Evolutionary conservation across 2,797 vertebrate genomes (phyloP), one percentile per base, ranked within the genome.

Genomic region (Nyctibius grandis): DNA sequence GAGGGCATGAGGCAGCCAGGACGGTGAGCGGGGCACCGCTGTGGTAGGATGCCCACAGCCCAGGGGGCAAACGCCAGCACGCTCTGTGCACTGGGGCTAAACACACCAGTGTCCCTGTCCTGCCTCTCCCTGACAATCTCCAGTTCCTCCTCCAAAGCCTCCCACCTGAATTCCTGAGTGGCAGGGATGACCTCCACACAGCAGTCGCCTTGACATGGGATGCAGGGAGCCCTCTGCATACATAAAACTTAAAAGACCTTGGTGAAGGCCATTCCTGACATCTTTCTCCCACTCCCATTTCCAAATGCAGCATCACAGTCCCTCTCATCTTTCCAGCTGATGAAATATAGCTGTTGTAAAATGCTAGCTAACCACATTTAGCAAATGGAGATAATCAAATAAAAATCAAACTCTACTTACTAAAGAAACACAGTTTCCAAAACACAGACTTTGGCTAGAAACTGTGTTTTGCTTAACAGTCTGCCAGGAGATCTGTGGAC

Each of bases 401-500:
- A 91, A 95, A 95, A 95, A 88, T 63, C 36, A 88, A 96, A 53
- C 69, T 90, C 54, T 69, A 90, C 85, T 90, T 90, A 73, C 63
- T 61, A 56, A 88, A 88, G 85, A 93, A 94, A 90, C 16, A 60
- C 26, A 44, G 21, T 94, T 96, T 95, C 90, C 90, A 94, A 96
- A 95, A 89, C 80, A 95, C 70, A 95, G 74, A 67, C 42, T 85
- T 95, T 95, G 94, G 88, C 93, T 83, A 45, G 79, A 89, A 68
- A 79, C 31, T 72, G 23, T 93, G 65, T 91, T 96, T 94, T 93
- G 42, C 88, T 70, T 76, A 65, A 54, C 54, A 92, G 67, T 57
- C 63, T 96, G 93, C 91, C 95, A 95, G 78, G 67, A 95, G 90
- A 95, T 91, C 86, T 93, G 91, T 84, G 91, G 88, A 91, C 88